These are phyloP conservation scores for Polyploca ridens DNA, from an alignment of 2,888 invertebrate species.

Conservation along the genomic window DNA sequence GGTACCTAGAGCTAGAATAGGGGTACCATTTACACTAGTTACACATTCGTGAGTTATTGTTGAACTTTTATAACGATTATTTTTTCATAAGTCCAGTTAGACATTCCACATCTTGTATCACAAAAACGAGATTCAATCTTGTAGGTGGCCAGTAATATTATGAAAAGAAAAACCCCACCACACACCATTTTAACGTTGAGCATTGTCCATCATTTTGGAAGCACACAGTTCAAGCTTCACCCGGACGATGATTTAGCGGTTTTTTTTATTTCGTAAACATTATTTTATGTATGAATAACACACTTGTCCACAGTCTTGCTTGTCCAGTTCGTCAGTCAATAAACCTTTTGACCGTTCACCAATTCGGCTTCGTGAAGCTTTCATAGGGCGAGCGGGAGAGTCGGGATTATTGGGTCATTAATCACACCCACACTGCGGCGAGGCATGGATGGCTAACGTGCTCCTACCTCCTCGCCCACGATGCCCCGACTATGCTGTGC, in stretches of 20 bases:
- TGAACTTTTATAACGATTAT: not conserved
- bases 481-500: not conserved
- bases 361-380: conserved; percentile 83
- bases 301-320: conserved; percentile 50
- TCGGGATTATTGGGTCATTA: conserved; percentile 82
- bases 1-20: too few species aligned
- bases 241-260: not conserved
- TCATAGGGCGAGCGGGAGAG: conserved; percentile 67
- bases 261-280: not conserved
- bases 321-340: conserved; percentile 71
- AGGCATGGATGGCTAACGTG: not conserved
- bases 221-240: too few species aligned
- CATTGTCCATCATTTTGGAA: not conserved
- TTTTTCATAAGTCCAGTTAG: too few species aligned
- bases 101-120: too few species aligned
- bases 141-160: not conserved
- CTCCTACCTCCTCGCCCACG: not conserved
- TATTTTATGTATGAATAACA: conserved; percentile 21
- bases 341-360: conserved; percentile 84
- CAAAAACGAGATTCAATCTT: not conserved
- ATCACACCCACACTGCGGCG: conserved; percentile 53
- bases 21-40: conserved; percentile 1
- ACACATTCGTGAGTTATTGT: not conserved
- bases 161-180: too few species aligned
- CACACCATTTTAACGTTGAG: too few species aligned